Conservation (phyloP, 2,797 vertebrate genomes). For the Rhodeus uyekii region DNA sequence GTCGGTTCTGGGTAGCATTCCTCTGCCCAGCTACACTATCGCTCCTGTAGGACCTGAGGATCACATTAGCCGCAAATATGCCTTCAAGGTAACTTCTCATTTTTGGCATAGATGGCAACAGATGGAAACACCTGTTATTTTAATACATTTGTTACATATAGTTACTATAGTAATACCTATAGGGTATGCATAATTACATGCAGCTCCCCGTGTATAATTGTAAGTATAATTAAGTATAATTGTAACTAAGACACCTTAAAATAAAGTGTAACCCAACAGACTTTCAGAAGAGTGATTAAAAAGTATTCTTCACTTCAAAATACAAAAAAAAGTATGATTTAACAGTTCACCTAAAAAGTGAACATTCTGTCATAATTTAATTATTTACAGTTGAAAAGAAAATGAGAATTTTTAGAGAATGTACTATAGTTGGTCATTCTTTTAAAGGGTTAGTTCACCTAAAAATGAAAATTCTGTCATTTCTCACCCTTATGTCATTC, state of each 20-base stretch:
- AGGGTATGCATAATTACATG: too few species aligned
- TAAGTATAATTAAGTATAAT: too few species aligned
- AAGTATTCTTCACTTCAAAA: not conserved
- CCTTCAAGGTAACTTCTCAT: constrained; percentile 86
- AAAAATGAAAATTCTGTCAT: not conserved
- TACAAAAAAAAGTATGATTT: not conserved
- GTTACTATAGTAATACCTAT: too few species aligned
- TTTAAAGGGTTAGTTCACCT: too few species aligned
- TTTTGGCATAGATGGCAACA: not conserved
- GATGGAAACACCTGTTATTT: too few species aligned
- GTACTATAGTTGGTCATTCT: not conserved
- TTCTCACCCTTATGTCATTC: not conserved
- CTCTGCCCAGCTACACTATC: constrained; percentile 89
- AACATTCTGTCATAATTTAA: not conserved
- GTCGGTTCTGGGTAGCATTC: constrained; percentile 89
- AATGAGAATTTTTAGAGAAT: not conserved
- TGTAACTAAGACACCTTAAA: too few species aligned
- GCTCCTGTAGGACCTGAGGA: constrained; percentile 86
- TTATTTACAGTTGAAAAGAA: not conserved
- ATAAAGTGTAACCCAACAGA: not conserved
- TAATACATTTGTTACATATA: too few species aligned
- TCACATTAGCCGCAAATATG: constrained; percentile 92
- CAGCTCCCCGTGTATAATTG: too few species aligned
- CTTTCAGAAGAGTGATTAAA: not conserved
- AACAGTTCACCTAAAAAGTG: not conserved